Evolutionary conservation across 2,888 invertebrate species (phyloP).

Genomic region (Chloromyia formosa): DNA sequence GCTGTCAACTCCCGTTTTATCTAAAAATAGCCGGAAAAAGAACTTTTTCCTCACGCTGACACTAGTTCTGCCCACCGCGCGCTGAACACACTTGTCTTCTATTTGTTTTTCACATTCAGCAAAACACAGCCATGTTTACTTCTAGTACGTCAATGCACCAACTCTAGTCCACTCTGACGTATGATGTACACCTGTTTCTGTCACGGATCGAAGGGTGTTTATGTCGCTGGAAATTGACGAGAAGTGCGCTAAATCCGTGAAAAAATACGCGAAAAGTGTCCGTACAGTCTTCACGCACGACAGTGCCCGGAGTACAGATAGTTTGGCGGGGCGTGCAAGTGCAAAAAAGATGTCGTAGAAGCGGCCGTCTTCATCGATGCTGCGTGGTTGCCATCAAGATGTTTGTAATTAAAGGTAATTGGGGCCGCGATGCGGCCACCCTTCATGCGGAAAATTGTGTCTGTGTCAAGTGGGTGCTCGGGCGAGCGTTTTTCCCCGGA

Average conservation of each 20-base stretch:
- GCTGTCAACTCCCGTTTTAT: background rate
- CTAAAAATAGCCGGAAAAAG: background rate
- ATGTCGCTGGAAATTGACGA: conserved; percentile 51
- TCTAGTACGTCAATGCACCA: conserved; percentile 20
- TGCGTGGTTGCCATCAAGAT: conserved; percentile 51
- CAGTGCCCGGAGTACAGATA: background rate
- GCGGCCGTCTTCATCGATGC: conserved; percentile 31
- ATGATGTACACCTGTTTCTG: conserved; percentile 56
- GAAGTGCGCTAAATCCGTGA: conserved; percentile 16
- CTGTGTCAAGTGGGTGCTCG: conserved; percentile 40
- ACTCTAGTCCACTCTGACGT: conserved; percentile 51
- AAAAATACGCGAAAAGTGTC: conserved; percentile 23
- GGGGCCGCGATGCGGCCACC: conserved; percentile 31
- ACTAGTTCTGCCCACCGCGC: background rate
- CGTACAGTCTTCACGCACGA: background rate
- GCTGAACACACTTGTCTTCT: conserved; percentile 14
- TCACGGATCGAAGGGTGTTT: conserved; percentile 56
- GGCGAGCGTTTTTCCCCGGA: conserved; percentile 9
- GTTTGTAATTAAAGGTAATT: conserved; percentile 54
- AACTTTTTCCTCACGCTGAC: background rate
- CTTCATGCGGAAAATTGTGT: conserved; percentile 37
- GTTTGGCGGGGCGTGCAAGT: background rate
- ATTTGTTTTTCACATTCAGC: conserved; percentile 33
- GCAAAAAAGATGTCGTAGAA: conserved; percentile 35
- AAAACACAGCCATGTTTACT: conserved; percentile 44